Conservation (phyloP, 2,113 vertebrate species). For the Psilopogon haemacephalus region DNA sequence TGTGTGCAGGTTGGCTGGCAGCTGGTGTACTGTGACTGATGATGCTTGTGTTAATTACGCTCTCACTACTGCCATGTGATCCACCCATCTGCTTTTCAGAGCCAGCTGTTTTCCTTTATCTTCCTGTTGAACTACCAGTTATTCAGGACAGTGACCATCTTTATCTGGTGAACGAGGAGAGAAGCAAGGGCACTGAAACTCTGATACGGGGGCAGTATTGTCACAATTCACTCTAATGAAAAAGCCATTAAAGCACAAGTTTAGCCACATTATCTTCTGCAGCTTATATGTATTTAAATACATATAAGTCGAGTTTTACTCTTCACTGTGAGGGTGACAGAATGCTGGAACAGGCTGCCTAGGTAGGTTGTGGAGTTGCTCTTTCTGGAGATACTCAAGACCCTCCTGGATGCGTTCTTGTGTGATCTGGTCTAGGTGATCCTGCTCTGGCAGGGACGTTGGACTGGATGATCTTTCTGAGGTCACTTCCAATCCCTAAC, state of each 20-base stretch:
- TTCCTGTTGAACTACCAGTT: conserved; percentile 47
- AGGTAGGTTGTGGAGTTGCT: too few relatives aligned
- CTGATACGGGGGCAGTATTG: not conserved
- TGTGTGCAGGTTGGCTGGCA: conserved; percentile 61
- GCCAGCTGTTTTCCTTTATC: conserved; percentile 65
- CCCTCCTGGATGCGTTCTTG: too few relatives aligned
- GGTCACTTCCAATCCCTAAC: too few relatives aligned
- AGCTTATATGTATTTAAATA: not conserved
- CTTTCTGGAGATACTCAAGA: too few relatives aligned
- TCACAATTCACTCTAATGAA: not conserved
- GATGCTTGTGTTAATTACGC: conserved; percentile 66
- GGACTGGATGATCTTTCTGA: too few relatives aligned
- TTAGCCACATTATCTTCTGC: not conserved
- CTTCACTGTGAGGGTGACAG: too few relatives aligned
- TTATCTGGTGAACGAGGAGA: not conserved
- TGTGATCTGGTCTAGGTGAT: too few relatives aligned
- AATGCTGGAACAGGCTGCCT: too few relatives aligned
- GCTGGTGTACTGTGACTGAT: conserved; percentile 65
- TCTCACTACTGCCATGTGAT: conserved; percentile 63
- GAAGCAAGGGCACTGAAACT: not conserved
- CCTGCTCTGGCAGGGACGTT: too few relatives aligned
- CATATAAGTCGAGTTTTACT: too few relatives aligned
- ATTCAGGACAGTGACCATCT: conserved; percentile 16
- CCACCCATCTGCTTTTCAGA: conserved; percentile 62
- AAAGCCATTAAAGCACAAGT: not conserved